Evolutionary conservation across 2,113 vertebrate genomes (phyloP), one percentile per base, ranked within the genome.

Genomic region (Caracal caracal): DNA sequence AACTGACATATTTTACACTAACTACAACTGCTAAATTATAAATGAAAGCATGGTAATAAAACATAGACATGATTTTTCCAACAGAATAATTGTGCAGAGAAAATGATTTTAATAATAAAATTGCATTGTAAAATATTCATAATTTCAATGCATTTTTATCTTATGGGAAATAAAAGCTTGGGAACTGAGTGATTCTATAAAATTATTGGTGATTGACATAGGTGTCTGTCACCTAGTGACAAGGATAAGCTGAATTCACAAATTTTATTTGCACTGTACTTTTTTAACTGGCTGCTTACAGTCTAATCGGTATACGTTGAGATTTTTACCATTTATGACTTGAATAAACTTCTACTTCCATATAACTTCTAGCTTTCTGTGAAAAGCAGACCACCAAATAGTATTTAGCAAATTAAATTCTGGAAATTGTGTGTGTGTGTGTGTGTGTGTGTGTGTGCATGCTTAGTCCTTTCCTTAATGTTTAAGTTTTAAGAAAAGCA

Each of bases 1-100:
- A 97, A 56, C 51, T 84, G 84, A 97, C 97, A 96, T 0, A 86
- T n/a, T 96, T 98, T 40, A 40, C 49, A 91, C 49, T 98, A 97
- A 96, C n/a, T 19, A 93, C 17, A 89, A 49, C 81, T 24, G 33
- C 73, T 11, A 78, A 96, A 93, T 96, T 97, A 96, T 65, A 93
- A 28, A 75, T 96, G 94, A 81, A 90, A 98, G 95, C 84, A 84
- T 49, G 20, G 35, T 65, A 97, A 96, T 35, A 75, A 97, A 98
- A 97, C 47, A 83, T 63, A 96, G 97, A 49, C 10, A 93, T 91
- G 83, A 0, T 49, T 91, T 53, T 78, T 59, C 8, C 82, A 95
- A 49, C 33, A 98, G 90, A 97, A 13, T 93, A 91, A 95, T 76
- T 88, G 30, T 93, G n/a, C 19, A 94, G 70, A 96, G 33, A 95